Evolutionary conservation across 2,113 vertebrate genomes (phyloP).

Genomic region (Dermatemys mawii): DNA sequence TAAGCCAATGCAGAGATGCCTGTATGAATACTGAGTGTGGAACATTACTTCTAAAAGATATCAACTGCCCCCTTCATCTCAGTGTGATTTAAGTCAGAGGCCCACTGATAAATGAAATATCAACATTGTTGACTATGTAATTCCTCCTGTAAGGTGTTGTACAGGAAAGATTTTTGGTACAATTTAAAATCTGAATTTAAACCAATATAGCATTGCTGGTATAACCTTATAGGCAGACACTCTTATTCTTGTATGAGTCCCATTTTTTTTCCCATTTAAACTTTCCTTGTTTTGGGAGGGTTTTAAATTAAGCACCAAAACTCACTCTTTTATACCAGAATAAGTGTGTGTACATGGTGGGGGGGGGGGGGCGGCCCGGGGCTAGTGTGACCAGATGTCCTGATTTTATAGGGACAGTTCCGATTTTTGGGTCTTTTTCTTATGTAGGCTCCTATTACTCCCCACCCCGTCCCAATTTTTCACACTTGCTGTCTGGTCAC

Average conservation of each 20-base stretch:
- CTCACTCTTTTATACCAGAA: background rate
- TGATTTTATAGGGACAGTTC: too few relatives aligned
- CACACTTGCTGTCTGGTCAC: too few relatives aligned
- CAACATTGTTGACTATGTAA: background rate
- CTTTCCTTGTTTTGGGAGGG: background rate
- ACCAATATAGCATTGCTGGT: background rate
- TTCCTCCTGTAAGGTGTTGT: background rate
- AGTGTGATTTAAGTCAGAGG: background rate
- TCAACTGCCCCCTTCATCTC: slow-evolving; percentile 1
- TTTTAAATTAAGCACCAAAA: background rate
- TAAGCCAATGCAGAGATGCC: fast-evolving
- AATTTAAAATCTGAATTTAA: background rate
- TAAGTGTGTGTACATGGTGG: background rate
- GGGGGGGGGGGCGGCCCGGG: background rate
- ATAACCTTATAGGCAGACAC: background rate
- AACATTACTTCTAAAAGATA: background rate
- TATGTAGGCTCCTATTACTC: too few relatives aligned
- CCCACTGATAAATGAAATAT: background rate
- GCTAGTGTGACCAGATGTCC: too few relatives aligned
- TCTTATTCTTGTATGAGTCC: background rate
- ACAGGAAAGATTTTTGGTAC: background rate
- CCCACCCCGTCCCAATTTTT: too few relatives aligned
- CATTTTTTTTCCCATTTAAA: background rate
- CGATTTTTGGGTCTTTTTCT: too few relatives aligned
- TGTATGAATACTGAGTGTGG: fast-evolving